A percentile compares a stretch with the other conserved stretches of the same genome.
Evolutionary conservation across 2,797 vertebrate genomes (phyloP).

Genomic region (Otolemur crassicaudatus): DNA sequence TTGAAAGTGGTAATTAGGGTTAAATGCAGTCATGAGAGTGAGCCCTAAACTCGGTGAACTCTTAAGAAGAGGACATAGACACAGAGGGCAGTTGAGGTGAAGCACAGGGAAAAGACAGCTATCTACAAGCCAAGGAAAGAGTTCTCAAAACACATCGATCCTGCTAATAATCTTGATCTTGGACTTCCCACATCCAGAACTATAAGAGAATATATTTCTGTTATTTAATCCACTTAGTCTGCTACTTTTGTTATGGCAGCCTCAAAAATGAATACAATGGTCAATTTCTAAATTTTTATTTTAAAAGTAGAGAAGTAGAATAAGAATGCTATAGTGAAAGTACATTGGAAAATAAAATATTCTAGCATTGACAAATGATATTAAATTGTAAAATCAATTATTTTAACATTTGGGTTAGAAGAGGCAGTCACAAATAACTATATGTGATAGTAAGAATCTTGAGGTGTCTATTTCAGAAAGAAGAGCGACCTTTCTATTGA

Average conservation of each 20-base stretch:
- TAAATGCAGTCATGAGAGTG: not conserved
- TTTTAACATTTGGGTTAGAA: not conserved
- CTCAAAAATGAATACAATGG: not conserved
- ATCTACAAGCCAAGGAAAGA: not conserved
- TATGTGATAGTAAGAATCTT: not conserved
- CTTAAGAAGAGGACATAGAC: not conserved
- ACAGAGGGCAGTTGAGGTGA: not conserved
- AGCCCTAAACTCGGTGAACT: not conserved
- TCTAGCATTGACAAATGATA: not conserved
- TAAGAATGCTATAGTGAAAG: not conserved
- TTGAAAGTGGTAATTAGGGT: not conserved
- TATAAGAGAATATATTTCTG: not conserved
- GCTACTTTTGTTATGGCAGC: not conserved
- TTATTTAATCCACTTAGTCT: not conserved
- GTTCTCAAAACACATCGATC: not conserved
- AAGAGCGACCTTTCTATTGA: not conserved
- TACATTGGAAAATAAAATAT: not conserved
- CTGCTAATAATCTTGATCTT: not conserved
- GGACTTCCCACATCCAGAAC: not conserved
- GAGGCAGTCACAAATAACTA: not conserved
- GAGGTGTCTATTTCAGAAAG: not conserved
- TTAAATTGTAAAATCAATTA: not conserved
- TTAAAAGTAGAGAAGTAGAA: not conserved
- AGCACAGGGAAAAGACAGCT: not conserved
- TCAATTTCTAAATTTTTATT: not conserved